Evolutionary conservation across 2,797 vertebrate genomes (phyloP), one percentile per base, ranked within the genome.

Genomic region (Anguilla marmorata): DNA sequence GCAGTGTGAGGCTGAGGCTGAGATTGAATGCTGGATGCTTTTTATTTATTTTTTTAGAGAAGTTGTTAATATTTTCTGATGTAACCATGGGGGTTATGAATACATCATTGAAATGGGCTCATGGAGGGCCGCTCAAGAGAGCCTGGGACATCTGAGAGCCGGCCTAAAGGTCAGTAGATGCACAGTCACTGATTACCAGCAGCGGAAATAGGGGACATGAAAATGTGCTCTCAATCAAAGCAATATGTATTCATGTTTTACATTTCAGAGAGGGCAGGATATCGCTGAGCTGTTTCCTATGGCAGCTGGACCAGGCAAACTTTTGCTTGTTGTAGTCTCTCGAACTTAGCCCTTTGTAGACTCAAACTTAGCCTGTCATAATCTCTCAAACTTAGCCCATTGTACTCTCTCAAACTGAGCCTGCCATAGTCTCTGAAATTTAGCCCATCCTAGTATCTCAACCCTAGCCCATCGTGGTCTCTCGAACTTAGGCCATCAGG

Each of bases 121-220:
- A 48, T 52, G 80, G 21, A 52, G 80, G 24, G 79, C 24, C 45
- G 0, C 12, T 0, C 27, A 19, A 86, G 8, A 6, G 66, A 90
- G 50, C 33, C 76, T 30, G 69, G 88, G 4, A 60, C 85, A 87
- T 87, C 2, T 1, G 72, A 80, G 72, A 41, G 84, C 87, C 92
- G 87, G 76, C 87, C 83, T 58, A 88, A 85, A 87, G 89, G 88
- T 66, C 63, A 90, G 88, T 87, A 19, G 14, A 41, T 27, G 37
- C 56, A 82, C 54, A 54, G 48, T 4, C 80, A 30, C n/a, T 90
- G 58, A 89, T 90, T 92, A 88, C 89, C 72, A 88, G 88, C 88
- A 45, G 0, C 92, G 93, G 90, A 92, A 50, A 89, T 56, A 86
- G 56, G 54, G 85, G 90, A 88, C 90, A 91, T 91, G 90, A 90